These are phyloP conservation scores for Eulemur macaco DNA, from an alignment of 2,113 vertebrate species.

Conservation along the genomic window DNA sequence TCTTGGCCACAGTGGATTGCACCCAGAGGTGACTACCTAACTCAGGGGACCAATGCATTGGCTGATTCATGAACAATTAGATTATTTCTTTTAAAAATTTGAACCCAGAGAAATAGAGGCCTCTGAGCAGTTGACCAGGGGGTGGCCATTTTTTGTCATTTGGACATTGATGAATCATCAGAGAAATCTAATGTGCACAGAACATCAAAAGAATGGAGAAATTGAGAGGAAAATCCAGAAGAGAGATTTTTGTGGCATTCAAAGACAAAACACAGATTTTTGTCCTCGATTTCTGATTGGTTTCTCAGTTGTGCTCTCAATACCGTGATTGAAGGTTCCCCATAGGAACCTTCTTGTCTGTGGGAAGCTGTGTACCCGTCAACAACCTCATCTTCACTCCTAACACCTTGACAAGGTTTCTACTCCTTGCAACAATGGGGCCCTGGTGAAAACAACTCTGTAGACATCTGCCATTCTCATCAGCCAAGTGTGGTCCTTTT, in stretches of 20 bases:
- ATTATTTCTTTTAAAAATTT: background rate
- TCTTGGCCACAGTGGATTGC: background rate
- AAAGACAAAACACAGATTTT: background rate
- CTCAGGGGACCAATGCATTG: background rate
- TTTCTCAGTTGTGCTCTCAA: background rate
- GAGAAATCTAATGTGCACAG: background rate
- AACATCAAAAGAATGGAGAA: background rate
- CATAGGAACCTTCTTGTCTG: background rate
- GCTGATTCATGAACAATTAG: background rate
- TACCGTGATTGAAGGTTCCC: rapidly evolving
- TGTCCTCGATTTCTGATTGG: background rate
- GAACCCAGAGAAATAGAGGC: background rate
- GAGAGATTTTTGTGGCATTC: background rate
- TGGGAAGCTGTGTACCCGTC: background rate
- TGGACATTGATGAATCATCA: background rate
- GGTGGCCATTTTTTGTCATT: background rate
- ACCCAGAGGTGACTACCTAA: background rate
- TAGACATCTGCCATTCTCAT: background rate
- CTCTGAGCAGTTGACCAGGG: background rate
- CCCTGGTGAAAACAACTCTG: background rate
- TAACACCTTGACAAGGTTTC: background rate
- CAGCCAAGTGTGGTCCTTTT: background rate
- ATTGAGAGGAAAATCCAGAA: background rate
- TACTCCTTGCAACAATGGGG: background rate
- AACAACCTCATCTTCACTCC: background rate